Evolutionary conservation across 2,797 vertebrate genomes (phyloP).

Genomic region (Gallinago stenura): DNA sequence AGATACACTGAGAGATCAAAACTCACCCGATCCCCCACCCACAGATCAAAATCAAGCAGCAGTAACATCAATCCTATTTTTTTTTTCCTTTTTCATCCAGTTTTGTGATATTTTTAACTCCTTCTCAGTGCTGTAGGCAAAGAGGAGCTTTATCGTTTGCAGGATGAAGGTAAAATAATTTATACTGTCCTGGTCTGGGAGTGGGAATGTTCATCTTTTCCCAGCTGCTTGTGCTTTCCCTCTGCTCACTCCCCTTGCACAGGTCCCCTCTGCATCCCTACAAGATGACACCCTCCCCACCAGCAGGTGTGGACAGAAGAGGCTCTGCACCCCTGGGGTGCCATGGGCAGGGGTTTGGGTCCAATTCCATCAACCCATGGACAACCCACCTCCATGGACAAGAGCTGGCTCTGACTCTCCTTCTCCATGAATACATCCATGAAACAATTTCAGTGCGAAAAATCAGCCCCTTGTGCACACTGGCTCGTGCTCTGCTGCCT

Average conservation of each 20-base stretch:
- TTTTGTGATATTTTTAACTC: not conserved
- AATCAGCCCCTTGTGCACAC: not conserved
- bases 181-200: not conserved
- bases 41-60: not conserved
- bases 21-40: not conserved
- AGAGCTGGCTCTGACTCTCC: not conserved
- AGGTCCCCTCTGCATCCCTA: not conserved
- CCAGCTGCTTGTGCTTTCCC: not conserved
- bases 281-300: not conserved
- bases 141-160: not conserved
- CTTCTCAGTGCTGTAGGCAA: not conserved
- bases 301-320: not conserved
- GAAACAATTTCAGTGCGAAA: not conserved
- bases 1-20: not conserved
- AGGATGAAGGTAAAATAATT: not conserved
- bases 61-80: not conserved
- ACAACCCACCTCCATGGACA: not conserved
- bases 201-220: not conserved
- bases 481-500: not conserved
- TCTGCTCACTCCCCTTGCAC: not conserved
- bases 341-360: not conserved
- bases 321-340: not conserved
- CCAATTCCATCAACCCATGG: not conserved
- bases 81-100: not conserved
- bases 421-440: rapidly evolving